Base-by-base conservation (phyloP, 2,888 invertebrate species). In the Amaurobius ferox region DNA sequence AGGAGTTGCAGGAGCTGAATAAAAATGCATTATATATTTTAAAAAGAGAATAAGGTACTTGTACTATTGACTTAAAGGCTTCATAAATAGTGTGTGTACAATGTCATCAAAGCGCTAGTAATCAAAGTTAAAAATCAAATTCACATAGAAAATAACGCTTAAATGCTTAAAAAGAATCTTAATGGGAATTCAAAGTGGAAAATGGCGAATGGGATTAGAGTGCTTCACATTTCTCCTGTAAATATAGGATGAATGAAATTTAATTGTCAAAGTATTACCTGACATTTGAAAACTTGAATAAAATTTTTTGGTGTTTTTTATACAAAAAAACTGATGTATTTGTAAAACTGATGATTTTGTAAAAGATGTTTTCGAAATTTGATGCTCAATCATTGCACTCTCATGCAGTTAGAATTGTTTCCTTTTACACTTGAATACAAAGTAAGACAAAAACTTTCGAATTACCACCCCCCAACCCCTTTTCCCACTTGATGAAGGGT, bases 371-470 rank as follows among this genome's bases (percentile, higher is more conserved):
- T 55, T 16, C 55, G 5, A 55, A 55, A 55, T 55, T 55, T 11
- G 16, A 55, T 55, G 55, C 55, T 55, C 55, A 55, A 55, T 23
- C 3, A 55, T 55, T 23, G 55, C 55, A 55, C 55, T 55, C 55
- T 55, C 55, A 55, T 55, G 55, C 55, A 55, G 55, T 55, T 23
- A 16, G 16, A 55, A 13, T 23, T 11, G 23, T 16, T 55, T 55
- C 7, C 9, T 55, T 23, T 55, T 23, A 55, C 55, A 23, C 5
- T 55, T 23, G 55, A 23, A 55, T 55, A 23, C 55, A 55, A 55
- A 55, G 55, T 55, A 55, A 55, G 5, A 55, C 16, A 55, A 3
- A 55, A 55, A 23, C 19, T 23, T 55, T 44, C 44, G 44, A 44
- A 44, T 44, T 44, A 44, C 55, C 19, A 55, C 55, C 16, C 55